Percentiles rank a stretch among this genome's conserved stretches.
Evolutionary conservation across 2,888 invertebrate genomes (phyloP).

Genomic region (Trimorus sp.): DNA sequence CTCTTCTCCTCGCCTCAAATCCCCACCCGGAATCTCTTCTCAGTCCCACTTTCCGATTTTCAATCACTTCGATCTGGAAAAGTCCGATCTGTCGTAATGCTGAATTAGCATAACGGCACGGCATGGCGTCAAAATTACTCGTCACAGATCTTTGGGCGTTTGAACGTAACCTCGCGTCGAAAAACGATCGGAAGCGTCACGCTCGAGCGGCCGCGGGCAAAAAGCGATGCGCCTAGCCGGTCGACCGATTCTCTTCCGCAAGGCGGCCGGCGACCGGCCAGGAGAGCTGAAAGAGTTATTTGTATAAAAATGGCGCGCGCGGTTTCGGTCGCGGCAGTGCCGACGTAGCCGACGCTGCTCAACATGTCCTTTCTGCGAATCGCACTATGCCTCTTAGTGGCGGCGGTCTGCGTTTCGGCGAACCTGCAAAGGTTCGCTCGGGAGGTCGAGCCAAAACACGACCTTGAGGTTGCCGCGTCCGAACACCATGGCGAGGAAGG

Average conservation of each 20-base stretch:
- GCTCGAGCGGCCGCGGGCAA: constrained; percentile 29
- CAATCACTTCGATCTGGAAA: constrained; percentile 28
- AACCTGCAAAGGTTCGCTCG: background rate
- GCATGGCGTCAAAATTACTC: constrained; percentile 30
- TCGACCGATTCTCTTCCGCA: constrained; percentile 58
- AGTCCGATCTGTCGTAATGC: constrained; percentile 20
- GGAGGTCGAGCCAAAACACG: background rate
- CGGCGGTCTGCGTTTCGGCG: constrained; percentile 6
- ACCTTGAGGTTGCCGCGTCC: constrained; percentile 71
- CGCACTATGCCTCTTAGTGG: constrained; percentile 9
- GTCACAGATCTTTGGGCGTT: constrained; percentile 44
- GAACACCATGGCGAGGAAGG: constrained; percentile 73
- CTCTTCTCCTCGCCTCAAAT: too few species aligned
- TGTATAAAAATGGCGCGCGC: constrained; percentile 45
- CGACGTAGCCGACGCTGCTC: background rate
- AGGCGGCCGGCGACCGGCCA: constrained; percentile 34
- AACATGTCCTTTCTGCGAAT: background rate
- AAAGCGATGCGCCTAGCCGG: constrained; percentile 56
- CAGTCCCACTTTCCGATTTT: constrained; percentile 2
- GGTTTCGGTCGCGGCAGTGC: constrained; percentile 24
- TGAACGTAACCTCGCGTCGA: constrained; percentile 34
- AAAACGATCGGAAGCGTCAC: constrained; percentile 54
- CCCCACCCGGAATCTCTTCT: too few species aligned
- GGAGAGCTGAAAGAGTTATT: constrained; percentile 51
- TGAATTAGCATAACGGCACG: constrained; percentile 39